Percentiles rank a stretch among this genome's conserved stretches.
Evolutionary conservation across 1,140 invertebrate genomes (phyloP).

Genomic region (Achroia grisella): DNA sequence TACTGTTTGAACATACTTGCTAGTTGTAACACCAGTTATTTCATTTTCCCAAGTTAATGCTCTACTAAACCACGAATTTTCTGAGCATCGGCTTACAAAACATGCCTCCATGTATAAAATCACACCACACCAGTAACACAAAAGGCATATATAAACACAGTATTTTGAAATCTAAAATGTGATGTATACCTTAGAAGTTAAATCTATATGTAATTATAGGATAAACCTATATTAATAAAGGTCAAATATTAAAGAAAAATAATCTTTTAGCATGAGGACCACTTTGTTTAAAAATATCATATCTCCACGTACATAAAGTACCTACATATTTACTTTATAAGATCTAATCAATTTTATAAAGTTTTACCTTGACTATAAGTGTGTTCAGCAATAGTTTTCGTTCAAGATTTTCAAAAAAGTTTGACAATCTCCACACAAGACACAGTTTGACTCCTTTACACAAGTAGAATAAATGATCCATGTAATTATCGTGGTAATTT

Average conservation of each 20-base stretch:
- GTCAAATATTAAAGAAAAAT: too few species aligned
- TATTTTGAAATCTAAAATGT: constrained; percentile 54
- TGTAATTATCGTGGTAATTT: constrained; percentile 43
- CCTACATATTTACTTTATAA: too few species aligned
- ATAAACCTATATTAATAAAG: too few species aligned
- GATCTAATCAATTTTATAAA: too few species aligned
- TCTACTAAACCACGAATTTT: constrained; percentile 60
- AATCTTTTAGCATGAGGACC: too few species aligned
- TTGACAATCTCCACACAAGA: constrained; percentile 56
- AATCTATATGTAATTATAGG: too few species aligned
- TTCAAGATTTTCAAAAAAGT: constrained; percentile 57
- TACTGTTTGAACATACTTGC: constrained; percentile 41
- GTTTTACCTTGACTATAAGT: constrained; percentile 45
- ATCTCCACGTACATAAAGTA: too few species aligned
- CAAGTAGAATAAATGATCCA: constrained; percentile 54
- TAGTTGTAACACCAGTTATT: constrained; percentile 19
- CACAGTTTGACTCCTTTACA: constrained; percentile 60
- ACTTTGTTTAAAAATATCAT: too few species aligned
- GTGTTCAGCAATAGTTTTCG: constrained; percentile 47
- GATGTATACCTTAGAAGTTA: too few species aligned
- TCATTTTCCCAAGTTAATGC: constrained; percentile 42
- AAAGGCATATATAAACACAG: constrained; percentile 52
- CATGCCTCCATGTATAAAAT: constrained; percentile 64
- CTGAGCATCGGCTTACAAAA: constrained; percentile 54
- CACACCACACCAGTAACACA: constrained; percentile 64